Evolutionary conservation across 2,113 vertebrate genomes (phyloP).

Genomic region (Marmota flaviventris): DNA sequence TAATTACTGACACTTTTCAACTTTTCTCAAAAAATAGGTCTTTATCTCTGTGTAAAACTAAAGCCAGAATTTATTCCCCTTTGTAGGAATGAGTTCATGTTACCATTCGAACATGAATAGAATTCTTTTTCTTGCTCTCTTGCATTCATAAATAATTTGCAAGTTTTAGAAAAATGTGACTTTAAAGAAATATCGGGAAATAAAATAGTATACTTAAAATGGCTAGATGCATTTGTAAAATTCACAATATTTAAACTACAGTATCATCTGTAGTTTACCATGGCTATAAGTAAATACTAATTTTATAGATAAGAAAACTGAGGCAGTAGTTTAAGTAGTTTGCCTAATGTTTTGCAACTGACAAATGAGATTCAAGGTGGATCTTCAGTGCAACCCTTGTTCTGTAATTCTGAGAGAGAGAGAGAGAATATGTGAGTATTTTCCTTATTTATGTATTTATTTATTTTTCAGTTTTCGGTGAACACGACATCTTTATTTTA

Average conservation of each 20-base stretch:
- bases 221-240: background rate
- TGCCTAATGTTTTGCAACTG: background rate
- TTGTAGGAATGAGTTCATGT: background rate
- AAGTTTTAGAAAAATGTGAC: background rate
- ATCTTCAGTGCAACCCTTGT: background rate
- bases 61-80: background rate
- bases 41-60: background rate
- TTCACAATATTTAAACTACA: background rate
- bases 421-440: too few species aligned
- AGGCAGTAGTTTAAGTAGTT: background rate
- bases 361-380: background rate
- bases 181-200: background rate
- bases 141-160: background rate
- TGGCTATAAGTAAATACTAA: background rate
- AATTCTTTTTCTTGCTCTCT: background rate
- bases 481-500: too few species aligned
- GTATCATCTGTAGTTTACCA: background rate
- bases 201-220: background rate
- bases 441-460: too few species aligned
- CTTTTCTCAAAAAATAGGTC: slow-evolving; percentile 4
- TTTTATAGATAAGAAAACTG: background rate
- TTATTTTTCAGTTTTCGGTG: too few species aligned
- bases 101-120: background rate
- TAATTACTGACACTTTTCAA: background rate
- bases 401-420: background rate